A percentile compares a stretch with the other conserved stretches of the same genome.
These are phyloP conservation scores for Megaceryle torquata DNA, from an alignment of 2,113 vertebrate species.

Conservation along the genomic window DNA sequence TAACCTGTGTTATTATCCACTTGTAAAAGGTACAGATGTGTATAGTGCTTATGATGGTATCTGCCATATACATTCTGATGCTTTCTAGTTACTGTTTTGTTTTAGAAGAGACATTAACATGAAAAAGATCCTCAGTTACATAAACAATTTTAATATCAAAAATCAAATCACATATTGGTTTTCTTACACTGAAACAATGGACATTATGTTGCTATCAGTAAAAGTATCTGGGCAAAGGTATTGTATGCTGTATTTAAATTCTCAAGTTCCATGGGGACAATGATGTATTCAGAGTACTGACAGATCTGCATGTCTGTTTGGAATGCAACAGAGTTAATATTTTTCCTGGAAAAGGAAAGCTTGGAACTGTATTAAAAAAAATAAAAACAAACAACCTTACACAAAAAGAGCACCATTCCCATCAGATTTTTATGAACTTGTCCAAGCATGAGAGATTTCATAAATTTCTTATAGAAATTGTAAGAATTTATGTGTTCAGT, in stretches of 20 bases:
- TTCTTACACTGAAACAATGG: background rate
- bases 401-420: background rate
- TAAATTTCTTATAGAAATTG: background rate
- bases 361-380: background rate
- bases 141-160: background rate
- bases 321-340: background rate
- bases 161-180: background rate
- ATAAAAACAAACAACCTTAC: background rate
- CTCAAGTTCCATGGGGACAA: background rate
- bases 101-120: background rate
- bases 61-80: background rate
- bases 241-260: background rate
- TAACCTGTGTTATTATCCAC: background rate
- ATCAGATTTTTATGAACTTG: background rate
- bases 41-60: background rate
- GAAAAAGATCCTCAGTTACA: background rate
- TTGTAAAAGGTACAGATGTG: rapidly evolving
- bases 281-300: background rate
- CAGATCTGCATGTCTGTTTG: background rate
- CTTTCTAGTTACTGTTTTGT: background rate
- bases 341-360: background rate
- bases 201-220: background rate
- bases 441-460: background rate
- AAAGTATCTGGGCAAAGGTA: background rate
- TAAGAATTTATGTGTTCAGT: background rate